Evolutionary conservation across 2,113 vertebrate genomes (phyloP).

Genomic region (Aspiorhynchus laticeps): DNA sequence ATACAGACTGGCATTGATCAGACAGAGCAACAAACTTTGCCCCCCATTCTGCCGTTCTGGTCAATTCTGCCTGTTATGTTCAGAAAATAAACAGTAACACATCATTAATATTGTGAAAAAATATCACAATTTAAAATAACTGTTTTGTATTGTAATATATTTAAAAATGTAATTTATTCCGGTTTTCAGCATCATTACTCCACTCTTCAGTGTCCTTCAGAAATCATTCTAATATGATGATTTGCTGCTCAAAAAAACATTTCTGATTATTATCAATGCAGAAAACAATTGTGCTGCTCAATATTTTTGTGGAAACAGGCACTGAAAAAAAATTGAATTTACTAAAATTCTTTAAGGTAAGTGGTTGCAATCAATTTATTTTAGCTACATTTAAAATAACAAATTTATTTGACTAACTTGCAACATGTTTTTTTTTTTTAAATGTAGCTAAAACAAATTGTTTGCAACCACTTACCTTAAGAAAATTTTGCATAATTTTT

Average conservation of each 20-base stretch:
- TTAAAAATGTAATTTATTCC: neutral
- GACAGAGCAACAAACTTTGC: conserved; percentile 84
- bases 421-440: no score
- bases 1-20: conserved; percentile 83
- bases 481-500: no score
- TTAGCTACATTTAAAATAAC: no score
- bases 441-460: no score
- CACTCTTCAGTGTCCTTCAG: neutral
- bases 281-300: neutral
- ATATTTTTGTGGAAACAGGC: no score
- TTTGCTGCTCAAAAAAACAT: neutral
- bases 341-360: no score
- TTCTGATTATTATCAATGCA: neutral
- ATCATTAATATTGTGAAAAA: neutral
- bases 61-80: conserved; percentile 64
- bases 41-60: conserved; percentile 59
- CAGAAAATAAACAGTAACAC: neutral
- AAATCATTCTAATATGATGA: neutral
- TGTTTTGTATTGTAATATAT: neutral
- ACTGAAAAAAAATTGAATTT: no score
- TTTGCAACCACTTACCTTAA: no score
- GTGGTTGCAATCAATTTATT: no score
- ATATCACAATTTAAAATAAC: neutral
- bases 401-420: no score
- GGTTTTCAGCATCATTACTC: neutral